These are phyloP conservation scores for Agrilus biguttatus DNA, from an alignment of 2,888 invertebrate species.

Conservation along the genomic window DNA sequence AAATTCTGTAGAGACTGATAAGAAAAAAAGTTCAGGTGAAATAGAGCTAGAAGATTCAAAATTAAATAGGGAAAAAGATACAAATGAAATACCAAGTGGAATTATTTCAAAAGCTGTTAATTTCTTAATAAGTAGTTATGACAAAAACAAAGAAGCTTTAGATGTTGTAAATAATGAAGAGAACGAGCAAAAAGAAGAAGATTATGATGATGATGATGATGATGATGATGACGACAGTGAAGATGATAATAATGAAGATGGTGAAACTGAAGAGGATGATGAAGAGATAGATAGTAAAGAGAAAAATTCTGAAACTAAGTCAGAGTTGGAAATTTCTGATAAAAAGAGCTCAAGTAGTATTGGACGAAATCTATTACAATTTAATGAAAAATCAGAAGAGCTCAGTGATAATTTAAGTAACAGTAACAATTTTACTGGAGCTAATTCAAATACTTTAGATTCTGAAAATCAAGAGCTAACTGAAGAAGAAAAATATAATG, in stretches of 20 bases:
- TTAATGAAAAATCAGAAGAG: no score
- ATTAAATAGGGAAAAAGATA: neutral
- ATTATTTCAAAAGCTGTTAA: no score
- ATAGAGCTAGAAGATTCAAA: neutral
- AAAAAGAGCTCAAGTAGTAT: no score
- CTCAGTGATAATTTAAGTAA: neutral
- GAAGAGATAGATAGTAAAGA: neutral
- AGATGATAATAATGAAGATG: conserved; percentile 11
- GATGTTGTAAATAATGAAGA: conserved; percentile 6
- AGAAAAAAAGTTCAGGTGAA: conserved; percentile 1
- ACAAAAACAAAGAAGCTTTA: no score
- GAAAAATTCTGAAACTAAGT: neutral
- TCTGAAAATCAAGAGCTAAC: neutral
- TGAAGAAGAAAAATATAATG: neutral
- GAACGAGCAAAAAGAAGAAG: conserved; percentile 15
- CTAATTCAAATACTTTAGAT: neutral
- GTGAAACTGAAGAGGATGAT: neutral
- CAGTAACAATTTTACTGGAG: neutral
- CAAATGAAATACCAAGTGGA: no score
- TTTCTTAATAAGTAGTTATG: no score
- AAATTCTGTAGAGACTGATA: neutral
- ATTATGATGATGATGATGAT: conserved; percentile 24
- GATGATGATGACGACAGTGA: conserved; percentile 31
- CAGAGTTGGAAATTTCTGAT: no score
- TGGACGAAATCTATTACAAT: no score